Percentiles rank a stretch among this genome's conserved stretches.
Evolutionary conservation across 2,113 vertebrate genomes (phyloP).

Genomic region (Forbesichthys agassizii): DNA sequence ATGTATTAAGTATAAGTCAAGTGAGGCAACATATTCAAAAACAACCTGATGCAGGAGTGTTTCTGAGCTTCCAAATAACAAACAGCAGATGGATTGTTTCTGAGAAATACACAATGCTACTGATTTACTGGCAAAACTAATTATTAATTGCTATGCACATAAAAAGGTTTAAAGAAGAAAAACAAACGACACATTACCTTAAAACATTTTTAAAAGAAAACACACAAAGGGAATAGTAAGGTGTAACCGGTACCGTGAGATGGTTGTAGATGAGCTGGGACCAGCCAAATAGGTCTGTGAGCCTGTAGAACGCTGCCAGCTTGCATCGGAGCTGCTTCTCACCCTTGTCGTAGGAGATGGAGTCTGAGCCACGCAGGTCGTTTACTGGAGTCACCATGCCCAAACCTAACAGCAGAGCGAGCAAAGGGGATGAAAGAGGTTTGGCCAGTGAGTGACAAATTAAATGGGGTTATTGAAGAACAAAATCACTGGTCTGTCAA

Average conservation of each 20-base stretch:
- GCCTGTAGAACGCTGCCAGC: constrained; percentile 92
- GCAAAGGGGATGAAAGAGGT: not conserved
- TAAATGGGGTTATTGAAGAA: not conserved
- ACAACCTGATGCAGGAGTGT: not conserved
- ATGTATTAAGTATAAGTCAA: not conserved
- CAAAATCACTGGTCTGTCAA: not conserved
- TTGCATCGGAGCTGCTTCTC: constrained; percentile 95
- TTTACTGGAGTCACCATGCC: constrained; percentile 99
- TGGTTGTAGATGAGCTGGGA: constrained; percentile 99
- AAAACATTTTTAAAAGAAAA: not conserved
- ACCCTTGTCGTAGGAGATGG: constrained; percentile 96
- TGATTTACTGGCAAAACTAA: not conserved
- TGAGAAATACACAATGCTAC: not conserved
- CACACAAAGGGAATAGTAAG: not conserved
- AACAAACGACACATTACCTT: no score
- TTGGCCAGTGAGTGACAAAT: not conserved
- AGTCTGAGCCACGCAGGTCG: constrained; percentile 94
- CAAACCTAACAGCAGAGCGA: constrained; percentile 79
- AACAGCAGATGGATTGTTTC: not conserved
- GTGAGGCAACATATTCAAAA: not conserved
- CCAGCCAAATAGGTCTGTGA: constrained; percentile 96
- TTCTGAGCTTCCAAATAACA: not conserved
- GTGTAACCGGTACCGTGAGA: constrained; percentile 81
- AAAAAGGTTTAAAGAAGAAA: no score
- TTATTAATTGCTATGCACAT: not conserved